Conservation (phyloP, 2,113 vertebrate species). For the Marmota flaviventris region DNA sequence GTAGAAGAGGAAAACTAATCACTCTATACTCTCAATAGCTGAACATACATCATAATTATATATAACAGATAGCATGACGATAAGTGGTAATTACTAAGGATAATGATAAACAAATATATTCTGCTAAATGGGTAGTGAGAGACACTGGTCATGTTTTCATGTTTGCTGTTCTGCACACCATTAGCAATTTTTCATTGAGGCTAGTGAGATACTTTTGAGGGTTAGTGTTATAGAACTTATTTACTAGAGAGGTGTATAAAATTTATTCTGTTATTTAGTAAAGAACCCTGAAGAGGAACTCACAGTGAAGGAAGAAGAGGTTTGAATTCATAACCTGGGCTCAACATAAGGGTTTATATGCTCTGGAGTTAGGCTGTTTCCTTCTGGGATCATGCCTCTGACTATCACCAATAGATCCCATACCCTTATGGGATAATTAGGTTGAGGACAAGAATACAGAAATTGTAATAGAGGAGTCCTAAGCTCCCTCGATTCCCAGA, state of each 20-base stretch:
- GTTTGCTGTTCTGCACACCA: not conserved
- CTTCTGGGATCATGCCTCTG: not conserved
- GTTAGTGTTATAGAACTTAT: not conserved
- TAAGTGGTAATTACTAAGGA: not conserved
- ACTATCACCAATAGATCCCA: not conserved
- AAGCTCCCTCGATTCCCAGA: not conserved
- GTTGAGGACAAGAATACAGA: not conserved
- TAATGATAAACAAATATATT: not conserved
- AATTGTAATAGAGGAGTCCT: not conserved
- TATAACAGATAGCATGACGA: not conserved
- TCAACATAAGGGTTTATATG: fast-evolving
- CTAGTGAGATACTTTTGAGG: not conserved
- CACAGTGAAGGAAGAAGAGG: not conserved
- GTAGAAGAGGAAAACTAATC: not conserved
- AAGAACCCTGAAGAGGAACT: not conserved
- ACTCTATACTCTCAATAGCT: not conserved
- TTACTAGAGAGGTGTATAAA: not conserved
- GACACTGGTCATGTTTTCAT: not conserved
- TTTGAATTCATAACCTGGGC: not conserved
- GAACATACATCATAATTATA: not conserved
- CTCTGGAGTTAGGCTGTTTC: not conserved
- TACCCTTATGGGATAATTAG: not conserved
- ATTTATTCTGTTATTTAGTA: not conserved
- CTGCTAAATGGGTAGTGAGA: not conserved
- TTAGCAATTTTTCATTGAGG: not conserved